Evolutionary conservation across 2,888 invertebrate genomes (phyloP).

Genomic region (Amitus sp.): DNA sequence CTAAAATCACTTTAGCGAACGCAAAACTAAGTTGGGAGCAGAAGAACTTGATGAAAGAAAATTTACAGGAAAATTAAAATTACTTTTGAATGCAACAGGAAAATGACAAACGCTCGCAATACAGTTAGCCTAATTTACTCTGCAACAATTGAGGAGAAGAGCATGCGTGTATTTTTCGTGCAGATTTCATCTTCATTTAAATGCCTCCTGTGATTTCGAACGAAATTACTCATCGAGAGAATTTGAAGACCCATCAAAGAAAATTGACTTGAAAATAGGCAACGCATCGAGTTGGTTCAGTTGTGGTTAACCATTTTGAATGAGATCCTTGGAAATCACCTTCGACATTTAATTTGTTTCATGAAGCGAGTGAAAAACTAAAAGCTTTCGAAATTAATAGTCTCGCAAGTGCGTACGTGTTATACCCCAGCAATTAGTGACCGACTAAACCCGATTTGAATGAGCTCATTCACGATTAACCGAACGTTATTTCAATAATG

Average conservation of each 20-base stretch:
- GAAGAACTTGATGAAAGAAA: too few species aligned
- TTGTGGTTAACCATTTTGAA: too few species aligned
- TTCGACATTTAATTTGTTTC: slow-evolving; percentile 7
- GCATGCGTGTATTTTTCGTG: slow-evolving; percentile 23
- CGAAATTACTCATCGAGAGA: slow-evolving; percentile 6
- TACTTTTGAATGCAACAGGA: neutral
- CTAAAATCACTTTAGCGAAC: too few species aligned
- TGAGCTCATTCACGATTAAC: too few species aligned
- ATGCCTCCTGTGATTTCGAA: too few species aligned
- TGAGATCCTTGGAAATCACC: slow-evolving; percentile 12
- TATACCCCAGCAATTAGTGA: too few species aligned
- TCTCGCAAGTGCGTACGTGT: slow-evolving; percentile 24
- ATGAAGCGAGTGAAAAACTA: slow-evolving; percentile 20
- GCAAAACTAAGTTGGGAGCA: too few species aligned
- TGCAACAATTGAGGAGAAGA: slow-evolving; percentile 10
- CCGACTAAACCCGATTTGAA: too few species aligned
- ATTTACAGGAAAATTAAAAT: too few species aligned
- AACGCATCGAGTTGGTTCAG: too few species aligned
- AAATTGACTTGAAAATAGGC: slow-evolving; percentile 3
- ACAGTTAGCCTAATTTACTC: slow-evolving; percentile 7
- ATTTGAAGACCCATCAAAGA: slow-evolving; percentile 9
- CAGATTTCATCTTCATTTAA: too few species aligned
- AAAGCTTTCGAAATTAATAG: slow-evolving; percentile 15
- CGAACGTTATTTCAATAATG: too few species aligned
- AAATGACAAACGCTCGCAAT: slow-evolving; percentile 3